Conservation (phyloP, 2,113 vertebrate genomes). For the Donacobius atricapilla region DNA sequence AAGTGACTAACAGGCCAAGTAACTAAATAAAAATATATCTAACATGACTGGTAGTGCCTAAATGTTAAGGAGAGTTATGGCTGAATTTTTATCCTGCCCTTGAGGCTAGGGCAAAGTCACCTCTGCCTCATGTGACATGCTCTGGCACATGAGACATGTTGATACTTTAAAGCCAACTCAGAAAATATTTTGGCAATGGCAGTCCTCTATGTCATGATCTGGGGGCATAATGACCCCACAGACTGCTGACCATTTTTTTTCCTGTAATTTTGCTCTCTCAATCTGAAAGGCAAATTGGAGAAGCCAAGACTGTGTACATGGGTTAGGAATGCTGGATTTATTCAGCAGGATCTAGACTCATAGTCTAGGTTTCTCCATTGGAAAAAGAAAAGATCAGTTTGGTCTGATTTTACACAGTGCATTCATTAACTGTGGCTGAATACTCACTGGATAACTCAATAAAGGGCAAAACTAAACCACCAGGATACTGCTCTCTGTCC, state of each 20-base stretch:
- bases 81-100: neutral
- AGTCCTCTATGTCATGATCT: neutral
- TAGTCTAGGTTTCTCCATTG: neutral
- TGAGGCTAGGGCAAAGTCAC: neutral
- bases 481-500: neutral
- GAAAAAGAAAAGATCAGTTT: neutral
- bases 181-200: neutral
- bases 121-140: neutral
- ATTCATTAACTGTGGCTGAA: neutral
- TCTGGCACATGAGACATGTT: neutral
- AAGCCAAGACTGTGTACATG: neutral
- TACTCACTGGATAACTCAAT: neutral
- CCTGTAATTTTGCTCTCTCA: neutral
- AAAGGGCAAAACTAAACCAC: neutral
- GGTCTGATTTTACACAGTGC: neutral
- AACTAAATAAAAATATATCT: neutral
- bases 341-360: neutral
- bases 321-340: neutral
- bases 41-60: neutral
- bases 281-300: neutral
- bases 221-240: neutral
- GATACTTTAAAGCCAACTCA: neutral
- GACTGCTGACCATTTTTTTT: neutral
- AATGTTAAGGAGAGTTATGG: neutral
- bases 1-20: neutral